Evolutionary conservation across 2,888 invertebrate genomes (phyloP).

Genomic region (Drosophila fulvimacula): DNA sequence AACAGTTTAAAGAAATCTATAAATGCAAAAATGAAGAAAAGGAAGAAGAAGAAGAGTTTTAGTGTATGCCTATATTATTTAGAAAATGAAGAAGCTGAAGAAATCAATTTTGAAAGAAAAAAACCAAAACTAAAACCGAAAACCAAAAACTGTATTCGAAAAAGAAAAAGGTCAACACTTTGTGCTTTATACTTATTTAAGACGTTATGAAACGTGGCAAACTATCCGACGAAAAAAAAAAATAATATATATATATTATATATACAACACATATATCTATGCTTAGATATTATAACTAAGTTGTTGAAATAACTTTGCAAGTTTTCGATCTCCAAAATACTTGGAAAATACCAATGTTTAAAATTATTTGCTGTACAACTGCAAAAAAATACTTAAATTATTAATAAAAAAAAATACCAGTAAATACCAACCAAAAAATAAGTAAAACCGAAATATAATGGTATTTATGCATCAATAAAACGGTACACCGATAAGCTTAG

Average conservation of each 20-base stretch:
- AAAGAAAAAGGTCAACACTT: constrained; percentile 68
- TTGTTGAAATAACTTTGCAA: constrained; percentile 35
- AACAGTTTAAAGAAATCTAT: constrained; percentile 20
- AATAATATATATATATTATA: constrained; percentile 15
- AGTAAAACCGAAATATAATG: constrained; percentile 1
- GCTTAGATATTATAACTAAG: constrained; percentile 29
- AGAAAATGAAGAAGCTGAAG: constrained; percentile 34
- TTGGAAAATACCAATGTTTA: constrained; percentile 27
- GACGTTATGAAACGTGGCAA: constrained; percentile 37
- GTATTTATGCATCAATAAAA: constrained; percentile 56
- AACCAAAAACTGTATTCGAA: constrained; percentile 53
- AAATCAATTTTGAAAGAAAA: not conserved
- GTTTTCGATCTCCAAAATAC: constrained; percentile 33
- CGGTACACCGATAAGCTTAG: constrained; percentile 69
- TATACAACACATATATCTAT: constrained; percentile 24
- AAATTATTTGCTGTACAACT: constrained; percentile 35
- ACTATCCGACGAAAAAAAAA: constrained; percentile 10
- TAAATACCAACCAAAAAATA: constrained; percentile 1
- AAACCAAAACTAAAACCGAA: no score
- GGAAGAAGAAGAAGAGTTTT: constrained; percentile 14
- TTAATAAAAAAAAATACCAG: not conserved
- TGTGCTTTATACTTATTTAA: constrained; percentile 78
- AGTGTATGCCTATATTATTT: constrained; percentile 34
- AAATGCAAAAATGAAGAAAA: not conserved
- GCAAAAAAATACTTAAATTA: constrained; percentile 29